Base-by-base conservation (phyloP, 2,888 invertebrate species). In the Lycaena phlaeas region DNA sequence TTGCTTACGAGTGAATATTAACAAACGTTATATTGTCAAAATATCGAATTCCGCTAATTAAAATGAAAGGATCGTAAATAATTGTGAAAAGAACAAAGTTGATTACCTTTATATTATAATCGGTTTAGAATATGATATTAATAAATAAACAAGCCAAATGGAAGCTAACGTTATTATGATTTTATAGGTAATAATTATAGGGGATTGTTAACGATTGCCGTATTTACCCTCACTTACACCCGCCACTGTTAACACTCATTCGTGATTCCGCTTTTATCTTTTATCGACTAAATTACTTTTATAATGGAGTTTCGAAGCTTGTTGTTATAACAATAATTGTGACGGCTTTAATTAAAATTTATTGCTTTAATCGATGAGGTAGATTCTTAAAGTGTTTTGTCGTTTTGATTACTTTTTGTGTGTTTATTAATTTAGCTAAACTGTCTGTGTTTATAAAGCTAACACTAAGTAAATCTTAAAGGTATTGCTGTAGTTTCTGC, bases 331-430 rank as follows among this genome's bases (percentile, higher is more conserved):
- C 15, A 15, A 10, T 15, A 15, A 15, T 30, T 15, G 30, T 30
- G 30, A n/a, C 30, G 30, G 6, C n/a, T 29, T 12, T 29, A 30
- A 30, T 30, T 30, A 30, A 30, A 15, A 30, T 30, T 30, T 14
- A 30, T 30, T 30, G 15, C 30, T 30, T 15, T 10, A 30, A 4
- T 15, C 14, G n/a, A 10, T 15, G 30, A 30, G n/a, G 15, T 15
- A 15, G 15, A 30, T 30, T 30, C 15, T 14, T 14, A 30, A 15
- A 30, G 15, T 15, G 15, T 30, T n/a, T 14, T 14, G 28, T 28
- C 12, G 14, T 29, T n/a, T 30, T 15, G 14, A 15, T 15, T 30
- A 15, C 15, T 15, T 5, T 27, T 2, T 3, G 4, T 1, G 10
- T 2, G 15, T 30, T 30, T 30, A n/a, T n/a, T n/a, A n/a, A n/a